These are phyloP conservation scores for Cavia porcellus DNA, from an alignment of 2,113 vertebrate species.

Conservation along the genomic window DNA sequence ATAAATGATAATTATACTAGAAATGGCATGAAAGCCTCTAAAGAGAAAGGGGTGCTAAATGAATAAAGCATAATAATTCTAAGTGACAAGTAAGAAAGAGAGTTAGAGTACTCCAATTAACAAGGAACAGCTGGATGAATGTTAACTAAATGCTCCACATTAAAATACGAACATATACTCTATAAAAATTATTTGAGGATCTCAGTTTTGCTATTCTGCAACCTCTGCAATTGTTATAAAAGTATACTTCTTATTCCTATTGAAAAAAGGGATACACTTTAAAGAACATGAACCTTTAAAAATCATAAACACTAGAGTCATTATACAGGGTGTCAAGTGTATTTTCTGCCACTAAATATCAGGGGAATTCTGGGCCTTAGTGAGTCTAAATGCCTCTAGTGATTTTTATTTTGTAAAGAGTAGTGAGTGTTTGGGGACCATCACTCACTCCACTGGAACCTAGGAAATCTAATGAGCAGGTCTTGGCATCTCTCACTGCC, in stretches of 20 bases:
- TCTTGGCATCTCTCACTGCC: neutral
- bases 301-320: neutral
- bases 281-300: slow-evolving; percentile 22
- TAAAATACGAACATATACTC: slow-evolving; percentile 33
- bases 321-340: neutral
- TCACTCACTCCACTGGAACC: neutral
- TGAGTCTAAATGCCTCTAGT: neutral
- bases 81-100: neutral
- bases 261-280: neutral
- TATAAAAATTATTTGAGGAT: neutral
- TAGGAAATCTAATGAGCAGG: neutral
- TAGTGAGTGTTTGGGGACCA: neutral
- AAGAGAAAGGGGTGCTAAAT: neutral
- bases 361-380: neutral
- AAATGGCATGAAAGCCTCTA: neutral
- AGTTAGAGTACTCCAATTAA: neutral
- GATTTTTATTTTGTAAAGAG: neutral
- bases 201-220: slow-evolving; percentile 44
- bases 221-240: neutral
- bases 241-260: neutral
- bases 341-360: neutral
- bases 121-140: neutral
- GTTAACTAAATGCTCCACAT: neutral
- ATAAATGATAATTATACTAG: slow-evolving; percentile 19
- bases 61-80: neutral